A percentile compares a stretch with the other conserved stretches of the same genome.
phyloP scores from a whole-genome alignment of 2,113 vertebrate species.

The Sander lucioperca region DNA sequence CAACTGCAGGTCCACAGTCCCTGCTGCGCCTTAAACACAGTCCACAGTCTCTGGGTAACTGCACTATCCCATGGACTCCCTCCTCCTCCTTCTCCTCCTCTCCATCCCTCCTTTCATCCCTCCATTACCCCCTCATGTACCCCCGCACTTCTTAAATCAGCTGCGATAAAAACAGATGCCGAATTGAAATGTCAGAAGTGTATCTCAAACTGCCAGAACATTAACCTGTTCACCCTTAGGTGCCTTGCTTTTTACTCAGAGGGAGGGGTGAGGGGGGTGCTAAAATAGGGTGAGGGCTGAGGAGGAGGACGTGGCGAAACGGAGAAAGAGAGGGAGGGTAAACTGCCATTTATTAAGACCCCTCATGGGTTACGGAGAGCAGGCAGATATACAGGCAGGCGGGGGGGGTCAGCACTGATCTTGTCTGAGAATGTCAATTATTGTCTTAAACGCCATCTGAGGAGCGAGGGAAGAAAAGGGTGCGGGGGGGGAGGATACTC shows the following conservation, averaged over 20 bases:
- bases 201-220: slow-evolving; percentile 88
- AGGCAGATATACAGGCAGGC: slow-evolving; percentile 54
- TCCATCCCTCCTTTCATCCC: slow-evolving; percentile 44
- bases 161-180: slow-evolving; percentile 84
- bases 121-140: slow-evolving; percentile 45
- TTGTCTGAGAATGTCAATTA: slow-evolving; percentile 86
- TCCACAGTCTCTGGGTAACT: slow-evolving; percentile 45
- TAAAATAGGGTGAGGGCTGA: not conserved
- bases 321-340: slow-evolving; percentile 28
- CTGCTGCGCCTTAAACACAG: slow-evolving; percentile 53
- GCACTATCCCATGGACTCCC: slow-evolving; percentile 49
- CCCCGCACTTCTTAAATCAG: slow-evolving; percentile 80
- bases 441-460: slow-evolving; percentile 66
- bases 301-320: slow-evolving; percentile 7
- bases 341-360: slow-evolving; percentile 80
- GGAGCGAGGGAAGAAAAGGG: slow-evolving; percentile 20
- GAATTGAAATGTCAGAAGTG: slow-evolving; percentile 86
- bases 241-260: slow-evolving; percentile 71
- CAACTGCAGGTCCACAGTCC: slow-evolving; percentile 53
- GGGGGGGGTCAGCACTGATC: slow-evolving; percentile 76
- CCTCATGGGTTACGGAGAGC: slow-evolving; percentile 61
- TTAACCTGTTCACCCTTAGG: slow-evolving; percentile 84
- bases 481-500: not conserved
- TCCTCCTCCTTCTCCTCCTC: slow-evolving; percentile 27
- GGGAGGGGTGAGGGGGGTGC: not conserved